A percentile compares a stretch with the other conserved stretches of the same genome.
These are phyloP conservation scores for Oreortyx pictus DNA, from an alignment of 2,797 vertebrate species.

Conservation along the genomic window DNA sequence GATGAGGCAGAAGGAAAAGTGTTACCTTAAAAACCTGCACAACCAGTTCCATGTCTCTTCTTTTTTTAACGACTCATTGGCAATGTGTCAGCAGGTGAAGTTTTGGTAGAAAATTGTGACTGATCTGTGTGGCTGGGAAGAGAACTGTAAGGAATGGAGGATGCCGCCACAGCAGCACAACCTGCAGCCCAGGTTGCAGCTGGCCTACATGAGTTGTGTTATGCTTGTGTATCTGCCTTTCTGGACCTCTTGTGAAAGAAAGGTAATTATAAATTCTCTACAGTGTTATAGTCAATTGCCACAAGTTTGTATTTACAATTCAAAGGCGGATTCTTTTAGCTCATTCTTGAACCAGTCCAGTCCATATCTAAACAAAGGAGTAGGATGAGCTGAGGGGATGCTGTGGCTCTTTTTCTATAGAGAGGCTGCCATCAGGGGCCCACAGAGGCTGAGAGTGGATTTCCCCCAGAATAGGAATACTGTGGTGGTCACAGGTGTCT, in stretches of 20 bases:
- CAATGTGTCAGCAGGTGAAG: too few relatives aligned
- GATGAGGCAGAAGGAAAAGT: background rate
- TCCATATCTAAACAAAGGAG: background rate
- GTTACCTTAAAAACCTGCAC: background rate
- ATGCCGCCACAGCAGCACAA: background rate
- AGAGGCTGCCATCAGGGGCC: background rate
- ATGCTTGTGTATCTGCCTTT: background rate
- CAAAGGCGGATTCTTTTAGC: background rate
- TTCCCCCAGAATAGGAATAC: background rate
- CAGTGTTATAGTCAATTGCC: background rate
- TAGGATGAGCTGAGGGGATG: too few relatives aligned
- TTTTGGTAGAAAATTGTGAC: background rate
- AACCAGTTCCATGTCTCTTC: background rate
- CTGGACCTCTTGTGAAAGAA: background rate
- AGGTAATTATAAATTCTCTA: background rate
- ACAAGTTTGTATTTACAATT: background rate
- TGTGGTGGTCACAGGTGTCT: background rate
- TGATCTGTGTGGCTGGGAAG: background rate
- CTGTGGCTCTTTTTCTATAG: too few relatives aligned
- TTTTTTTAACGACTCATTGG: background rate
- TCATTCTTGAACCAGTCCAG: background rate
- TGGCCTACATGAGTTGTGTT: background rate
- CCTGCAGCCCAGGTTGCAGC: background rate
- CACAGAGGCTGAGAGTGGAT: background rate
- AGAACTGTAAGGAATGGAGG: background rate